Evolutionary conservation across 1,140 invertebrate genomes (phyloP).

Genomic region (Atta cephalotes): DNA sequence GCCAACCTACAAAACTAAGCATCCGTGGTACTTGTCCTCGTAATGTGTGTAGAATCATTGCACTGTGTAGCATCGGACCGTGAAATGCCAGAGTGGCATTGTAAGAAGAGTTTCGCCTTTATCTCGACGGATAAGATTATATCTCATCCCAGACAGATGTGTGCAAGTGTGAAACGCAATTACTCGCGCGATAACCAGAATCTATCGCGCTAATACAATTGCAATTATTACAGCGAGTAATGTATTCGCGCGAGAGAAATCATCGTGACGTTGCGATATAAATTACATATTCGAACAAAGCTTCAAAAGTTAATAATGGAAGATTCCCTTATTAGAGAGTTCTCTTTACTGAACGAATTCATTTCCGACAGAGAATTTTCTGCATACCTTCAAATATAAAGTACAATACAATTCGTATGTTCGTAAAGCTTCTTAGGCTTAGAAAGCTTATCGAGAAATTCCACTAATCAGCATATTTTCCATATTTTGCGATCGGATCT

Average conservation of each 20-base stretch:
- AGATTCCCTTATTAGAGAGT: background rate
- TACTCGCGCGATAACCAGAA: conserved; percentile 24
- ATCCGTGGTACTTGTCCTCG: conserved; percentile 37
- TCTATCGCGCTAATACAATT: conserved; percentile 41
- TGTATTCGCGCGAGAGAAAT: background rate
- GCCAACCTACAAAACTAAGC: conserved; percentile 59
- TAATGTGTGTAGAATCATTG: conserved; percentile 26
- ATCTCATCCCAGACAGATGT: conserved; percentile 15
- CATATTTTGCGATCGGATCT: background rate
- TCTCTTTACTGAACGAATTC: background rate
- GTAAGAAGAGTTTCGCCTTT: background rate
- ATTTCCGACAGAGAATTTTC: background rate
- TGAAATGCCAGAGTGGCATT: conserved; percentile 36
- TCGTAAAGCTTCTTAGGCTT: background rate
- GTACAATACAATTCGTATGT: background rate
- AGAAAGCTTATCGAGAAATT: background rate
- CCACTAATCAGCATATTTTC: background rate
- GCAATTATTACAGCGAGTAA: background rate
- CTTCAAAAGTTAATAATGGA: background rate
- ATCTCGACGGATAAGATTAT: conserved; percentile 35
- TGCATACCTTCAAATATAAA: background rate
- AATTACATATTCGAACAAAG: background rate
- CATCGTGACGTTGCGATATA: background rate
- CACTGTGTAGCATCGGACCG: conserved; percentile 57
- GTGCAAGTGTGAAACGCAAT: conserved; percentile 30